Evolutionary conservation across 2,113 vertebrate genomes (phyloP).

Genomic region (cat (Felis catus)): DNA sequence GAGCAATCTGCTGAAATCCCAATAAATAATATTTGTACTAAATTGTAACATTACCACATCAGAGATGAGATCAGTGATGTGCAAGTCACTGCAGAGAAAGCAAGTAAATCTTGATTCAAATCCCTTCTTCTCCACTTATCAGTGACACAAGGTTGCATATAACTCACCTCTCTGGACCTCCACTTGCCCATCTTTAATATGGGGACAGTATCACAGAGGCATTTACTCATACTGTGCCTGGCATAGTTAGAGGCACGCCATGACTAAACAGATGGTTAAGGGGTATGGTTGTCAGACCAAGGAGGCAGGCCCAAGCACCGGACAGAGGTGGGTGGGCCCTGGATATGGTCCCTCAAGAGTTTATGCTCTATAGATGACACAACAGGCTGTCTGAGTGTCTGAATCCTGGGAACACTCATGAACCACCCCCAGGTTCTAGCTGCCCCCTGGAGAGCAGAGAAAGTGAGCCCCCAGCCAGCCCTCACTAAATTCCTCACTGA

Average conservation of each 20-base stretch:
- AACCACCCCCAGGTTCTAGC: not conserved
- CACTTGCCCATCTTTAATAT: not conserved
- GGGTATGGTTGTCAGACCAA: not conserved
- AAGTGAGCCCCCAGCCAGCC: not conserved
- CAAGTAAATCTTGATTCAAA: not conserved
- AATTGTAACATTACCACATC: not conserved
- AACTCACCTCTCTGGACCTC: not conserved
- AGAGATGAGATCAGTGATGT: not conserved
- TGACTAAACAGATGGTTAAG: not conserved
- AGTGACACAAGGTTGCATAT: not conserved
- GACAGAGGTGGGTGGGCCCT: not conserved
- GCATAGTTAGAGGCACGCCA: not conserved
- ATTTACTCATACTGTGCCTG: not conserved
- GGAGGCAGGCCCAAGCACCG: not conserved
- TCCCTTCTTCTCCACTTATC: not conserved
- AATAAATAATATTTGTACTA: not conserved
- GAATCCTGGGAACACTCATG: not conserved
- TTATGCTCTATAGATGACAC: not conserved
- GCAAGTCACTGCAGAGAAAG: not conserved
- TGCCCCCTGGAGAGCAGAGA: not conserved
- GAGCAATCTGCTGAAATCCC: constrained; percentile 24
- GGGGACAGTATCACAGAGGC: not conserved
- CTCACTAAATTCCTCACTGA: not conserved
- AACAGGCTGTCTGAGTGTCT: not conserved
- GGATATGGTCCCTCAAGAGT: no score